These are phyloP conservation scores for Astreopora myriophthalma DNA, from an alignment of 64 coral and sea anemone genomes.

Conservation along the genomic window DNA sequence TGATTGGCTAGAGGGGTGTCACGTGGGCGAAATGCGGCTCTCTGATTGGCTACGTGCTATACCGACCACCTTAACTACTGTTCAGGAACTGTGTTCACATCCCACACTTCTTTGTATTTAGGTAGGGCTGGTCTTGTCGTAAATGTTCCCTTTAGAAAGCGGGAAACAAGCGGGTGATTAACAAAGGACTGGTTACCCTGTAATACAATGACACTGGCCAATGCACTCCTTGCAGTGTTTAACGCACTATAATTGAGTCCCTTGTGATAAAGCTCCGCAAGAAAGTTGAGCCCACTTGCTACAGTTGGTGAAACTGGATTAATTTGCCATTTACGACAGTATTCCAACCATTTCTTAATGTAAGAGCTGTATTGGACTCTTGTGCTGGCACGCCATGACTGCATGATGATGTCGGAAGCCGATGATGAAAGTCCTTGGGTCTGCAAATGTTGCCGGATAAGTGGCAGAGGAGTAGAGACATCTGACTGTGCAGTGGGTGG, in stretches of 20 bases:
- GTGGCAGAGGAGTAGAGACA: too few relatives aligned
- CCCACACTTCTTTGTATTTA: too few relatives aligned
- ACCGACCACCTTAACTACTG: too few relatives aligned
- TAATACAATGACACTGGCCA: conserved; percentile 58
- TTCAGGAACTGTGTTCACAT: too few relatives aligned
- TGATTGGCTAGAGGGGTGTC: too few relatives aligned
- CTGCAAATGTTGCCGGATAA: conserved; percentile 50
- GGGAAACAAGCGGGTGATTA: too few relatives aligned
- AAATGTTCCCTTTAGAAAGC: too few relatives aligned
- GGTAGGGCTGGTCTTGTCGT: too few relatives aligned
- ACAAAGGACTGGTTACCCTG: conserved; percentile 40
- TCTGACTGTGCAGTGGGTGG: too few relatives aligned
- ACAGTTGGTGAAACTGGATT: conserved; percentile 58
- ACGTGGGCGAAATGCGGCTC: too few relatives aligned
- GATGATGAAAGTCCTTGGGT: conserved; percentile 53
- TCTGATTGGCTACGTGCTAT: too few relatives aligned
- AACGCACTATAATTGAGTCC: conserved; percentile 40
- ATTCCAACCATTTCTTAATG: conserved; percentile 67
- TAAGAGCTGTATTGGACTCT: conserved; percentile 49
- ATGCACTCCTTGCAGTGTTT: conserved; percentile 65
- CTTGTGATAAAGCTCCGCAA: conserved; percentile 18
- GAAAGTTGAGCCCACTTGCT: conserved; percentile 56
- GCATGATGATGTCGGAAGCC: conserved; percentile 62
- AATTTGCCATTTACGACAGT: conserved; percentile 52
- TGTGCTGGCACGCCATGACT: conserved; percentile 68